A percentile compares a stretch with the other conserved stretches of the same genome.
Evolutionary conservation across 2,797 vertebrate species (phyloP).

Genomic region (Esox masquinongy): DNA sequence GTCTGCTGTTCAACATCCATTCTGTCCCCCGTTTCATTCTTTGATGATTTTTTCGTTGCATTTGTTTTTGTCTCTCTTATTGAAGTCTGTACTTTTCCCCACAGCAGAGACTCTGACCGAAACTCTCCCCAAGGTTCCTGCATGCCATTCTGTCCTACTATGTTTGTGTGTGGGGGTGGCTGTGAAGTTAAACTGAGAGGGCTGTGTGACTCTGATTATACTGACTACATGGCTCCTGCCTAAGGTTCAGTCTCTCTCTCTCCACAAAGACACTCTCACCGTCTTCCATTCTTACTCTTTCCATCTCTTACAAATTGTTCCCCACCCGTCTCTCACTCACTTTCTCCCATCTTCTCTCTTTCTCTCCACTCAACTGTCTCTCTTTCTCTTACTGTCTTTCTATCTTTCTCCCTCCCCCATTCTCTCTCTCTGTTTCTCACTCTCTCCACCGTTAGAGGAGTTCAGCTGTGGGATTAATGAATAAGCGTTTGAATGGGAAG

Average conservation of each 20-base stretch:
- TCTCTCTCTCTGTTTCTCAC: background rate
- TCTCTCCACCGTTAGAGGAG: background rate
- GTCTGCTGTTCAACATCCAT: conserved; percentile 56
- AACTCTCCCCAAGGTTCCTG: background rate
- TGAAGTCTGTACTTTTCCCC: background rate
- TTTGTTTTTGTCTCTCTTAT: conserved; percentile 5
- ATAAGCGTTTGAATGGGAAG: conserved; percentile 30
- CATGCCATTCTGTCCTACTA: background rate
- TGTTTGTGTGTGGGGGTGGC: conserved; percentile 13
- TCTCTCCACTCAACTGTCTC: too few species aligned
- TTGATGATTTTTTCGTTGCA: conserved; percentile 25
- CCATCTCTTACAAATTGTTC: too few species aligned
- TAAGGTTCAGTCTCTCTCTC: conserved; percentile 33
- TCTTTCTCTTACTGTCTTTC: too few species aligned
- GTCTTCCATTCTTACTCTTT: too few species aligned
- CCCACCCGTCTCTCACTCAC: too few species aligned
- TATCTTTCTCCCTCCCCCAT: too few species aligned
- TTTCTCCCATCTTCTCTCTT: too few species aligned
- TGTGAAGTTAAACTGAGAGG: conserved; percentile 48
- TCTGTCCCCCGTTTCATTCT: background rate
- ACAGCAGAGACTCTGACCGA: background rate
- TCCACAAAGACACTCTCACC: background rate
- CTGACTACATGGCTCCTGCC: conserved; percentile 42
- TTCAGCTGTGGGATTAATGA: conserved; percentile 21
- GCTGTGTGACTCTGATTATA: conserved; percentile 39